A percentile compares a stretch with the other conserved stretches of the same genome.
phyloP scores from a whole-genome alignment of 2,113 vertebrate species.

The Eulemur rufifrons region DNA sequence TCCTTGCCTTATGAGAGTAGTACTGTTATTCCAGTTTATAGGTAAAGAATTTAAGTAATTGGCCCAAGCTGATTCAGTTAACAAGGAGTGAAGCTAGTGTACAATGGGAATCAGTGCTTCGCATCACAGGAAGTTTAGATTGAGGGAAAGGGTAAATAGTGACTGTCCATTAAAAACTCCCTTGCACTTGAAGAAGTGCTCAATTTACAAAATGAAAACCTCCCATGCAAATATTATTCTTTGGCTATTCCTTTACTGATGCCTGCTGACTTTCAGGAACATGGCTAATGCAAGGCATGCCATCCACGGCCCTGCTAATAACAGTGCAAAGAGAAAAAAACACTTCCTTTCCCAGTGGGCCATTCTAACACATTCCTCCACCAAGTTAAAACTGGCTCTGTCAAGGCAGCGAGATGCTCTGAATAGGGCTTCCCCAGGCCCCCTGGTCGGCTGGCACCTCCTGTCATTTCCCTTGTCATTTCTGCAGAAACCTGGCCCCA shows the following conservation, averaged over 20 bases:
- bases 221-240: conserved; percentile 27
- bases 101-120: background rate
- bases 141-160: background rate
- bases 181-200: background rate
- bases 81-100: background rate
- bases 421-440: conserved; percentile 64
- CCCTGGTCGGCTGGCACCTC: conserved; percentile 70
- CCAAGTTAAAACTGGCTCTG: conserved; percentile 66
- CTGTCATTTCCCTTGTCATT: conserved; percentile 74
- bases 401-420: conserved; percentile 69
- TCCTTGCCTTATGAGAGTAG: background rate
- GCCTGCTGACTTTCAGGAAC: conserved; percentile 75
- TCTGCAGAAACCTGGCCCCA: conserved; percentile 77
- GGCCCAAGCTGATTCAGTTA: background rate
- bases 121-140: background rate
- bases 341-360: conserved; percentile 36
- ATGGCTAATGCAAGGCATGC: conserved; percentile 50
- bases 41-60: background rate
- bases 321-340: conserved; percentile 65
- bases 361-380: conserved; percentile 62
- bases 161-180: background rate
- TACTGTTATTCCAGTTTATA: background rate
- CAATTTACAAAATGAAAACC: conserved; percentile 3
- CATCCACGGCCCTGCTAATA: background rate
- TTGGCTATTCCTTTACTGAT: conserved; percentile 55